Evolutionary conservation across 2,797 vertebrate genomes (phyloP), one percentile per base, ranked within the genome.

Genomic region (Sarcophilus harrisii): DNA sequence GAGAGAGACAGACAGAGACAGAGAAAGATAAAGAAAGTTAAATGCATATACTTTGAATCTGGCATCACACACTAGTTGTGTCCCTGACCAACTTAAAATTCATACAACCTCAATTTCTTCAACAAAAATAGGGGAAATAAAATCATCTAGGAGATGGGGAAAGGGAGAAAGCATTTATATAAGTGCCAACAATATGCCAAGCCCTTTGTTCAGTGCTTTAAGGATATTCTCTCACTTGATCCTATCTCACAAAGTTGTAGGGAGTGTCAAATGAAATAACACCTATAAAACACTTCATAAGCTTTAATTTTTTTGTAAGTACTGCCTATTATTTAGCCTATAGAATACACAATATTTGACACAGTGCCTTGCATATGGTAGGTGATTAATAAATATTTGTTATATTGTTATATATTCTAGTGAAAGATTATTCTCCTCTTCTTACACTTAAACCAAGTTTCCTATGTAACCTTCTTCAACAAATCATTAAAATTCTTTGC

Each of bases 391-490:
- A 81, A 45, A 81, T 38, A 38, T 81, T 21, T 81, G 66, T 38
- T 45, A 24, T 8, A 38, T 73, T 38, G n/a, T 45, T 38, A 1
- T 45, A 81, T 45, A 24, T 81, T 81, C 8, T 38, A 45, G 66
- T 81, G 66, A 21, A 73, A 45, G n/a, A 45, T 38, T 57, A 58
- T 4, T 96, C 1, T 57, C 4, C 28, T 94, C 38, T 27, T 93
- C 97, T 94, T 95, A 52, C 45, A 54, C 55, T 62, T 94, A 92
- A 93, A 95, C 12, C 32, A 94, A 0, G 0, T 92, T 11, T 93
- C 58, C n/a, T 62, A 1, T 57, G 9, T 87, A 94, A 94, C 5
- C 21, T 93, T 96, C 90, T 49, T 49, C 49, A 94, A 89, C 4
- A 92, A 91, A 9, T 13, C 93, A 91, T 81, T 45, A 4, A 90